A percentile compares a stretch with the other conserved stretches of the same genome.
Evolutionary conservation across 1,140 invertebrate species (phyloP).

Genomic region (Eriocheir sinensis): DNA sequence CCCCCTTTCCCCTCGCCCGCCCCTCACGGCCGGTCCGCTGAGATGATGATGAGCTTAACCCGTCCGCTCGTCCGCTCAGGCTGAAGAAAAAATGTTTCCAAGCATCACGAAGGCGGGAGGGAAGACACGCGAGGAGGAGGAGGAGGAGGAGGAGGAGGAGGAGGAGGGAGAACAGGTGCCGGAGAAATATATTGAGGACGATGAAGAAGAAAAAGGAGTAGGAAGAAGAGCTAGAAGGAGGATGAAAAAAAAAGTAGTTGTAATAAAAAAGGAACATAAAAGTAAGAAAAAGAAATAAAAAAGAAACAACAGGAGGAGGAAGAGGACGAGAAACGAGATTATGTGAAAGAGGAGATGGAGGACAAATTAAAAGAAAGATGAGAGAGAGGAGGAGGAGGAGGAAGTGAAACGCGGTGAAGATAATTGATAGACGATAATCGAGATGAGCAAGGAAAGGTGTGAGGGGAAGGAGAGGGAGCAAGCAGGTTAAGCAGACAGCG

Average conservation of each 20-base stretch:
- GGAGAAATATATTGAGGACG: too few species aligned
- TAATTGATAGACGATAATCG: too few species aligned
- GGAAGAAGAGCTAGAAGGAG: neutral
- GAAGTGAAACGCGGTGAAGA: too few species aligned
- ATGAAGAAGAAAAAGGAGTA: neutral
- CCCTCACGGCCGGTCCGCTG: too few species aligned
- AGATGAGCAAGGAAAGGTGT: too few species aligned
- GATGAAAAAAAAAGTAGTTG: too few species aligned
- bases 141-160: neutral
- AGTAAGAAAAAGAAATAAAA: neutral
- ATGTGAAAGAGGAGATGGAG: neutral
- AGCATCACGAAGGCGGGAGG: neutral
- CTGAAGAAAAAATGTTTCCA: constrained; percentile 1
- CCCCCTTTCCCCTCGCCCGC: too few species aligned
- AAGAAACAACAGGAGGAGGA: neutral
- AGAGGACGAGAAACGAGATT: neutral
- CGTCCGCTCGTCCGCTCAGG: neutral
- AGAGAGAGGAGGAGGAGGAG: neutral
- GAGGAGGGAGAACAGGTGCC: too few species aligned
- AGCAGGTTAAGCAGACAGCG: too few species aligned
- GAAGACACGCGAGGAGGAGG: neutral
- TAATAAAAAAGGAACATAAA: neutral
- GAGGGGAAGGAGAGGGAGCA: too few species aligned
- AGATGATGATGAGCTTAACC: constrained; percentile 3
- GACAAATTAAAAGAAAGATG: neutral